Evolutionary conservation across 2,888 invertebrate species (phyloP).

Genomic region (Desoria tigrina): DNA sequence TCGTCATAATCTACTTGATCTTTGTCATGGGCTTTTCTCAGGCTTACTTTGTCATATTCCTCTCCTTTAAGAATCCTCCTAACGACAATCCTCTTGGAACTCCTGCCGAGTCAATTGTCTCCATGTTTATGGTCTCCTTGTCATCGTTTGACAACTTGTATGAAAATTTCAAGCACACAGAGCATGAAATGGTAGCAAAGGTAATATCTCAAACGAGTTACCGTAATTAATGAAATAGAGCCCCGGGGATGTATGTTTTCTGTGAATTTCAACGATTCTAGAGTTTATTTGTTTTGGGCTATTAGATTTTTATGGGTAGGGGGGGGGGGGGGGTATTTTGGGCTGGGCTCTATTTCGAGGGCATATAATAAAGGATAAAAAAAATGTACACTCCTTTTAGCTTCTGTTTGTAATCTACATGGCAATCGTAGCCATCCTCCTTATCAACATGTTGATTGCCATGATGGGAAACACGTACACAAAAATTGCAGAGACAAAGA

Average conservation of each 20-base stretch:
- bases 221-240: no score
- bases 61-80: slow-evolving; percentile 82
- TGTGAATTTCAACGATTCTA: background rate
- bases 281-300: background rate
- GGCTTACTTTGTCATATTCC: slow-evolving; percentile 88
- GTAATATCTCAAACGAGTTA: no score
- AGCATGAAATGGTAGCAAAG: slow-evolving; percentile 86
- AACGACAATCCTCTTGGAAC: slow-evolving; percentile 80
- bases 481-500: slow-evolving; percentile 93
- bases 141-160: slow-evolving; percentile 96
- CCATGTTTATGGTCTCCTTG: slow-evolving; percentile 97
- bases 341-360: no score
- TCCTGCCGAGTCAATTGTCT: slow-evolving; percentile 91
- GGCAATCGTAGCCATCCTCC: slow-evolving; percentile 89
- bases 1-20: slow-evolving; percentile 93
- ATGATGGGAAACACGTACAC: slow-evolving; percentile 99
- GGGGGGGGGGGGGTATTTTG: no score
- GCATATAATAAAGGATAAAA: no score
- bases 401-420: slow-evolving; percentile 93
- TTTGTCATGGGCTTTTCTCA: slow-evolving; percentile 98
- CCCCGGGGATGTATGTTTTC: no score
- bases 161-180: slow-evolving; percentile 82
- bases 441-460: slow-evolving; percentile 97
- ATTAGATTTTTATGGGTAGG: background rate
- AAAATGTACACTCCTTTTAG: slow-evolving; percentile 58